Base-by-base conservation (phyloP, 2,888 invertebrate species). In the Dione vanillae region DNA sequence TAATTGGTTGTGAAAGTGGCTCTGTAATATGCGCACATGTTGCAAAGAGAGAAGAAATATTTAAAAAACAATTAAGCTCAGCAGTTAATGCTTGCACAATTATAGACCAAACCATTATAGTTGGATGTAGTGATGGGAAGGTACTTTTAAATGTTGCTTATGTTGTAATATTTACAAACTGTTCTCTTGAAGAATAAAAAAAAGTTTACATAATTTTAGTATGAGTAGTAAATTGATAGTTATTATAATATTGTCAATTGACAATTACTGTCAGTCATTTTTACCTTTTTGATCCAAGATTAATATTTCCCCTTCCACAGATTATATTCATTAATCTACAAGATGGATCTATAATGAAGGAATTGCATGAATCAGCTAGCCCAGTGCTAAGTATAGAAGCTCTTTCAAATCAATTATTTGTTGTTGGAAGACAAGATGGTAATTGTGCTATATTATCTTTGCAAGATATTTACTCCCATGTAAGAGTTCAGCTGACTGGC, bases 1-100 rank as follows among this genome's bases (percentile, higher is more conserved):
- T 95, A 1, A 83, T 94, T 27, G 96, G 95, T 0, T 94, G 94
- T 86, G 96, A 96, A 85, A 94, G 92, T 84, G 95, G 95, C 0
- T 81, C 85, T 14, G 85, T 96, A 1, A 85, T 93, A 52, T 94
- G 94, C 69, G 88, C 94, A 41, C 95, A 94, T 71, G 88, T 96
- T 1, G 94, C 92, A 5, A 93, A 90, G 74, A 88, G 95, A 74
- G 84, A 93, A 76, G 84, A 87, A 74, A 14, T 94, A 3, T 94
- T 90, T 76, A 81, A 80, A 20, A 85, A 83, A 35, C 84, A 87
- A 64, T 62, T 94, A 41, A 85, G 88, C 0, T 88, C 94, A 14
- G 89, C 95, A 9, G 94, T 95, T 64, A 96, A 96, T 83, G 90
- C 94, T 41, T 94, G 95, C 73, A 81, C 91, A 58, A 85, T 94